Conservation (phyloP, 1,140 invertebrate species). For the Agrilus planipennis region DNA sequence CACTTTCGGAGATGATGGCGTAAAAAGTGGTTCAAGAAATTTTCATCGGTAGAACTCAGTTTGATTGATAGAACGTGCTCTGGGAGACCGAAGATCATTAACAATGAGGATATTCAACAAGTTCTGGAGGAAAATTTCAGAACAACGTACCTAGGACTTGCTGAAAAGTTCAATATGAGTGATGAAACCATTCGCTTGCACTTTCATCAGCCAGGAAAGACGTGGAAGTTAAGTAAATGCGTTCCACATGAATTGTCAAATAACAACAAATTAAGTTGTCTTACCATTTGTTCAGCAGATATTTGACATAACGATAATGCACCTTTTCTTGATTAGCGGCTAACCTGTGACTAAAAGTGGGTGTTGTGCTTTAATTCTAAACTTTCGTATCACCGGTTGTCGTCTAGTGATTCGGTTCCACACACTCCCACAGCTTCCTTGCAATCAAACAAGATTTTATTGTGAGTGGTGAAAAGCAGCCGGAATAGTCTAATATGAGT, state of each 20-base stretch:
- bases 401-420: neutral
- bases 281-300: too few species aligned
- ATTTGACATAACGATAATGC: neutral
- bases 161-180: too few species aligned
- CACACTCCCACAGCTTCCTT: slow-evolving; percentile 5
- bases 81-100: neutral
- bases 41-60: neutral
- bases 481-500: slow-evolving; percentile 2
- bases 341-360: too few species aligned
- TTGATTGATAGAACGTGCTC: neutral
- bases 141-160: too few species aligned
- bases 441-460: slow-evolving; percentile 5
- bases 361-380: slow-evolving; percentile 8
- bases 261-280: neutral
- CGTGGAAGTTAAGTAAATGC: slow-evolving; percentile 2
- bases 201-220: slow-evolving; percentile 1
- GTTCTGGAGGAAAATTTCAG: neutral
- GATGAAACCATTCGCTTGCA: too few species aligned
- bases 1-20: too few species aligned
- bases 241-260: slow-evolving; percentile 1
- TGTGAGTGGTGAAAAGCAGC: slow-evolving; percentile 2
- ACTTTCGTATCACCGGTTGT: slow-evolving; percentile 6
- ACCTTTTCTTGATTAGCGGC: neutral
- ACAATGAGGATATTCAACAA: neutral
- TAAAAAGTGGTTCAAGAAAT: neutral